Evolutionary conservation across 2,113 vertebrate species (phyloP), one percentile per base, ranked within the genome.

Genomic region (Chitala chitala): DNA sequence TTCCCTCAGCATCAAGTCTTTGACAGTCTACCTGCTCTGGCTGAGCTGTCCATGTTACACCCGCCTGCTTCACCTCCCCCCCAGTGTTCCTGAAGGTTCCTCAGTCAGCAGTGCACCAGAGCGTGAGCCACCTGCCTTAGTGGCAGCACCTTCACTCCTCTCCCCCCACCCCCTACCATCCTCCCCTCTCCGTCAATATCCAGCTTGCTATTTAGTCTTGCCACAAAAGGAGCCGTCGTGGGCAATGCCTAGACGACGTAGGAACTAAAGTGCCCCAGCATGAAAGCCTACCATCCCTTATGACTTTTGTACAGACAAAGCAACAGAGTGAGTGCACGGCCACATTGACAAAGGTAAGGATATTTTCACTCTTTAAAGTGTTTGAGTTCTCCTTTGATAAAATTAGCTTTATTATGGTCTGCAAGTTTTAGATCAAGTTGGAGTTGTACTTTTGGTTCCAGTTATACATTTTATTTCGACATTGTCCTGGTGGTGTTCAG

Each of bases 41-140:
- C n/a, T 31, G 31, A n/a, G 17, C 31, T 51, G 46, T 12, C 13
- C 4, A 36, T 17, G 53, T 17, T 20, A 51, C 36, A 26, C 12
- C 17, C 40, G n/a, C 56, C 38, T 20, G 53, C n/a, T 50, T 31
- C 38, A 68, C 8, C 40, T 17, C 26, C 42, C 24, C 3, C 6
- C 51, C 31, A 36, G 33, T 31, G 10, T 31, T 40, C 46, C 12
- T 33, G 20, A 51, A 42, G 17, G 24, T 12, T 15, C 42, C 15
- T 5, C 44, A 7, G 40, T 12, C 24, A 59, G n/a, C 42, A 33
- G 40, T 31, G 40, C 56, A 0, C 8, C n/a, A 12, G 72, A 64
- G 58, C 40, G 44, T 73, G 38, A 22, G 44, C 33, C 17, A 63
- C 72, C 72, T 50, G 71, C 40, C 20, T 51, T 31, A 5, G 44